Evolutionary conservation across 2,797 vertebrate species (phyloP), one percentile per base, ranked within the genome.

Genomic region (Enteromius unitaeniatus): DNA sequence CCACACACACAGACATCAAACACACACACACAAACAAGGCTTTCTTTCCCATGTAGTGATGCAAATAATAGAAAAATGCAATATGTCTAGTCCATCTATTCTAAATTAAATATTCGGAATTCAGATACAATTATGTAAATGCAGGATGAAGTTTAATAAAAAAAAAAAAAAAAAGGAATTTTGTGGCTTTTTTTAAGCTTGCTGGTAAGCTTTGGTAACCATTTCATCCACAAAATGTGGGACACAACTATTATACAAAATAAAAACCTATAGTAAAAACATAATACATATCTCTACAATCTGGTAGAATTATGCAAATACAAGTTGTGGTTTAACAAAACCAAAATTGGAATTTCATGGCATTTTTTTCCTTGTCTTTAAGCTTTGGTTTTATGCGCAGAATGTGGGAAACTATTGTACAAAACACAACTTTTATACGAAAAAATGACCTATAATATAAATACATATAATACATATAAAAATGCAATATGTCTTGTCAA

Each of bases 1-100:
- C 82, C 40, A 86, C 74, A 86, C 74, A 76, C 45, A 70, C 9
- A 82, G 79, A 88, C 78, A 78, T 55, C 88, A 85, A 47, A 37
- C 70, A 64, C 42, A 58, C 79, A 64, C 42, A 47, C 62, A 78
- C 37, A 75, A 42, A 80, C 45, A 82, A 19, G 28, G 60, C 65
- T 62, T 80, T 21, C 17, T 45, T 37, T 45, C 3, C 4, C 28
- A 45, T 55, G 23, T n/a, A 45, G 17, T 17, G 58, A 62, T 70
- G 37, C 75, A 84, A 60, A 78, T 47, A 60, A 14, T 47, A 45
- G 40, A 72, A 62, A 60, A 34, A n/a, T 31, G 0, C 1, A 31
- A 65, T 64, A 42, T 28, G 75, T 60, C 55, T 60, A 78, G 75
- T 49, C n/a, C 19, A 37, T 79, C 42, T 42, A 70, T 28, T 15